Percentiles rank a stretch among this genome's conserved stretches.
These are phyloP conservation scores for Zele albiditarsus DNA, from an alignment of 2,888 invertebrate species.

Conservation along the genomic window DNA sequence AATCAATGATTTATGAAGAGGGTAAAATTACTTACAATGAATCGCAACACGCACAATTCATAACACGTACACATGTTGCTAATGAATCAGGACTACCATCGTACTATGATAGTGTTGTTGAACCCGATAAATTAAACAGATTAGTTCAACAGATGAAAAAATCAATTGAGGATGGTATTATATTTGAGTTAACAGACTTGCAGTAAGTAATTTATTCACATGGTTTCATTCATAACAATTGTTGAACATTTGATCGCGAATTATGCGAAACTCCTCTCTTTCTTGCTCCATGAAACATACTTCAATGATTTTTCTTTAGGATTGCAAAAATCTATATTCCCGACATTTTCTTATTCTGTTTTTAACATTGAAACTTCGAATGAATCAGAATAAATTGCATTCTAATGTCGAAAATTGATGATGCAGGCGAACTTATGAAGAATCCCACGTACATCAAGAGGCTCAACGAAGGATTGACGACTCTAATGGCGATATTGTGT, in stretches of 20 bases:
- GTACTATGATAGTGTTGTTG: constrained; percentile 73
- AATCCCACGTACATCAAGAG: constrained; percentile 42
- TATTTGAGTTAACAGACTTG: constrained; percentile 77
- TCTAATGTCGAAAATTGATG: constrained; percentile 17
- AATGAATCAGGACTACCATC: constrained; percentile 76
- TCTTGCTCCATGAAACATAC: too few species aligned
- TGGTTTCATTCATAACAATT: background rate
- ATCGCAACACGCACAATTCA: constrained; percentile 81
- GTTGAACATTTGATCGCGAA: too few species aligned
- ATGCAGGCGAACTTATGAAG: constrained; percentile 61
- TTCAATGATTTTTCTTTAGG: too few species aligned
- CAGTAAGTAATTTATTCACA: constrained; percentile 73
- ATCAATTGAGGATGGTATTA: constrained; percentile 78
- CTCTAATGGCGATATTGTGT: constrained; percentile 74
- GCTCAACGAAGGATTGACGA: constrained; percentile 69
- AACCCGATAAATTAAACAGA: constrained; percentile 72
- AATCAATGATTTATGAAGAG: constrained; percentile 78
- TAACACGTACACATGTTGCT: constrained; percentile 85
- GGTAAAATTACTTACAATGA: constrained; percentile 79
- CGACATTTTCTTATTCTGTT: too few species aligned
- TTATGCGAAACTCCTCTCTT: too few species aligned
- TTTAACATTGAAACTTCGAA: too few species aligned
- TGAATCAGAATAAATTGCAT: background rate
- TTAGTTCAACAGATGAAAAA: constrained; percentile 75
- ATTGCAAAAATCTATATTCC: too few species aligned